These are phyloP conservation scores for Pogonus chalceus DNA, from an alignment of 1,140 invertebrate species.

Conservation along the genomic window DNA sequence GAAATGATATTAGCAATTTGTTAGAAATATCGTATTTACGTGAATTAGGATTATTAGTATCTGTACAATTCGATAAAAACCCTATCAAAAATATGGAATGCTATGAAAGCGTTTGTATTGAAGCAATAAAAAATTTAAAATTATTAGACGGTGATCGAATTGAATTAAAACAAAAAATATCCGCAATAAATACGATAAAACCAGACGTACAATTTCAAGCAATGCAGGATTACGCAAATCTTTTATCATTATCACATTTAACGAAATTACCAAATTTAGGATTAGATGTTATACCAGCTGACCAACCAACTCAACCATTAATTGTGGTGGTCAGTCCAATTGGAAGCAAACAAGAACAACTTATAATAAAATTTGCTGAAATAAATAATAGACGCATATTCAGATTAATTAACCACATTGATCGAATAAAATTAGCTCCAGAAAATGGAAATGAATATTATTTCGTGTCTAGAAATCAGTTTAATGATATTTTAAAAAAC, in stretches of 20 bases:
- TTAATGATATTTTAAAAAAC: constrained; percentile 18
- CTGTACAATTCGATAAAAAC: constrained; percentile 22
- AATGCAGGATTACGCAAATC: not conserved
- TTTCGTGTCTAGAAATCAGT: constrained; percentile 17
- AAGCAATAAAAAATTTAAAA: constrained; percentile 13
- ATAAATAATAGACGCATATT: constrained; percentile 10
- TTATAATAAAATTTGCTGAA: constrained; percentile 17
- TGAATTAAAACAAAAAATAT: not conserved
- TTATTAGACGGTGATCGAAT: constrained; percentile 18
- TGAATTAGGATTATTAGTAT: constrained; percentile 17
- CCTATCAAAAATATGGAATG: constrained; percentile 14
- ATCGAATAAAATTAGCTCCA: constrained; percentile 13
- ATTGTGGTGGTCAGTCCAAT: constrained; percentile 23
- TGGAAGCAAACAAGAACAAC: constrained; percentile 13
- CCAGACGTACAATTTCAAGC: not conserved
- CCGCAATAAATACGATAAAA: constrained; percentile 11
- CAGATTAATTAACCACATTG: constrained; percentile 21
- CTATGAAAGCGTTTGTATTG: constrained; percentile 20
- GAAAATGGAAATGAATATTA: constrained; percentile 22
- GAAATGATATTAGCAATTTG: constrained; percentile 17
- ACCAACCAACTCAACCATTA: constrained; percentile 17
- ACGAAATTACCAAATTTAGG: constrained; percentile 15
- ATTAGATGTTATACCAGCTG: constrained; percentile 17
- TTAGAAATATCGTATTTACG: constrained; percentile 21
- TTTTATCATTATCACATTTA: constrained; percentile 9